Conservation (phyloP, 1,140 invertebrate species). For the Monochamus saltuarius region DNA sequence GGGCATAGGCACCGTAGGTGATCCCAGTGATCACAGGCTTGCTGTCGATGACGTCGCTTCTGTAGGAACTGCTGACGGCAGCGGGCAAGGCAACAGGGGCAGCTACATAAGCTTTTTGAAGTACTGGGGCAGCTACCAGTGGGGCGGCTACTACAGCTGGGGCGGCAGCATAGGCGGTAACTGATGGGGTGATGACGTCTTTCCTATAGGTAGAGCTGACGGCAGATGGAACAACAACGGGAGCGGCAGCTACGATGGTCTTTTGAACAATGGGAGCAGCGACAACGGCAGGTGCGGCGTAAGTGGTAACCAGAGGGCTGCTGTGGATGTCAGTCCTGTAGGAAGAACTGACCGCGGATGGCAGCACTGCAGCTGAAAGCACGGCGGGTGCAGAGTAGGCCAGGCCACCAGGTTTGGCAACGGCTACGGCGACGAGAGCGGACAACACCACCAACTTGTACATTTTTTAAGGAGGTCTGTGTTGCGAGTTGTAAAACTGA, state of each 20-base stretch:
- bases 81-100: slow-evolving; percentile 14
- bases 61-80: not conserved
- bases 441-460: slow-evolving; percentile 29
- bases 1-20: not conserved
- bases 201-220: slow-evolving; percentile 4
- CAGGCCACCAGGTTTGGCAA: slow-evolving; percentile 14
- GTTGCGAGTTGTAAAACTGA: slow-evolving; percentile 21
- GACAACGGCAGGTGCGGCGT: slow-evolving; percentile 15
- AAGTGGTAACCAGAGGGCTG: not conserved
- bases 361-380: not conserved
- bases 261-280: slow-evolving; percentile 22
- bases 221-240: not conserved
- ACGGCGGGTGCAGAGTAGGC: slow-evolving; percentile 6
- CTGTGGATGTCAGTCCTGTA: not conserved
- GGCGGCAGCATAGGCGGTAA: too few species aligned
- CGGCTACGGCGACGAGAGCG: slow-evolving; percentile 1
- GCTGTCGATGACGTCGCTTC: slow-evolving; percentile 4
- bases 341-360: not conserved
- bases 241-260: slow-evolving; percentile 5
- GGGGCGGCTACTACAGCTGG: too few species aligned
- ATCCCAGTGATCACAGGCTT: not conserved
- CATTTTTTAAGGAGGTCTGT: slow-evolving; percentile 26
- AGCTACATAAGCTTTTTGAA: not conserved
- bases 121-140: too few species aligned
- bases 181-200: not conserved